phyloP scores from a whole-genome alignment of 2,113 vertebrate species.

The Capricornis sumatraensis region DNA sequence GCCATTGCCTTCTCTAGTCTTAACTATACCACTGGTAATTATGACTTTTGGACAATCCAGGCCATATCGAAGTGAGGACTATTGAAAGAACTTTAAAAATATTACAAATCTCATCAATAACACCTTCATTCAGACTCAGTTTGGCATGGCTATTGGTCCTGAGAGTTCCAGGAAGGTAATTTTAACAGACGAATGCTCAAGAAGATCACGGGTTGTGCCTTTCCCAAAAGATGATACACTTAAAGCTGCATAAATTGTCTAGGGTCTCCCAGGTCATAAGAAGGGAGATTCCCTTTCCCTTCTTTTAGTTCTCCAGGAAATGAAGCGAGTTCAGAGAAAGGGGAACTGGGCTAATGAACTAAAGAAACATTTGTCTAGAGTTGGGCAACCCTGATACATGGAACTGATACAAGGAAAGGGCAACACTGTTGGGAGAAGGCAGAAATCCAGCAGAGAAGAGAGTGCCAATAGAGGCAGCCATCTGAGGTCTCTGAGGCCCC shows the following conservation, averaged over 20 bases:
- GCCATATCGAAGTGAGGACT: conserved; percentile 83
- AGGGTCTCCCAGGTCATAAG: neutral
- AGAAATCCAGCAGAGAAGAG: neutral
- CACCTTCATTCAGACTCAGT: conserved; percentile 92
- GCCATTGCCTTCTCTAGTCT: too few species aligned
- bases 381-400: neutral
- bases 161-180: conserved; percentile 92
- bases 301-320: neutral
- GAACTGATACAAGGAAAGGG: neutral
- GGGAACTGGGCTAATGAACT: neutral
- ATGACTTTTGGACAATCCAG: neutral
- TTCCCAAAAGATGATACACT: neutral
- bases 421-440: neutral
- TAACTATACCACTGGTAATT: neutral
- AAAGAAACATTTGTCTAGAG: neutral
- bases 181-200: neutral
- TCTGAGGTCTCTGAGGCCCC: neutral
- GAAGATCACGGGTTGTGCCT: neutral
- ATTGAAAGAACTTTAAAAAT: conserved; percentile 91
- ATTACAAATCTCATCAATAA: conserved; percentile 90
- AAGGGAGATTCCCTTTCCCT: neutral
- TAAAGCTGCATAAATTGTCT: neutral
- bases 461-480: neutral
- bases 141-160: conserved; percentile 91
- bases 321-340: neutral